These are phyloP conservation scores for Ammospiza nelsoni DNA, from an alignment of 2,113 vertebrate species.

Conservation along the genomic window DNA sequence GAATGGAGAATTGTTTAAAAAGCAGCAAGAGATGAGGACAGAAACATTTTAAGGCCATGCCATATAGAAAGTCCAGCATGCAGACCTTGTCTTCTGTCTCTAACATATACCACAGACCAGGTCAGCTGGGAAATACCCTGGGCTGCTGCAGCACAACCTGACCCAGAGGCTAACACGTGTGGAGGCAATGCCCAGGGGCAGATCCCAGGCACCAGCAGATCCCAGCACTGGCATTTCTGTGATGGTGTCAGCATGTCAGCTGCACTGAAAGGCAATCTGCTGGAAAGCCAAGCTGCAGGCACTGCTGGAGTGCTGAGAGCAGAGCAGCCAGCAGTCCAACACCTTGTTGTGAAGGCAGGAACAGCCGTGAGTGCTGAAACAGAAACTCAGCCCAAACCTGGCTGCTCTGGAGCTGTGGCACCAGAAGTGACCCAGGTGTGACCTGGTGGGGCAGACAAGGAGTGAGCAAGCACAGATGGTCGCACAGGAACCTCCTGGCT, in stretches of 20 bases:
- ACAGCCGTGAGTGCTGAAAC: not conserved
- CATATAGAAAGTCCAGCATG: not conserved
- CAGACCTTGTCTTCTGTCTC: not conserved
- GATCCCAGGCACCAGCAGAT: not conserved
- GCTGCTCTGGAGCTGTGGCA: not conserved
- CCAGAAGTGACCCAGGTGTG: not conserved
- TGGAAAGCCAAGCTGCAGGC: not conserved
- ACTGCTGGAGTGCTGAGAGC: fast-evolving
- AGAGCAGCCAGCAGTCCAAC: not conserved
- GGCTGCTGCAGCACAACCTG: not conserved
- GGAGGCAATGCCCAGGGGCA: not conserved
- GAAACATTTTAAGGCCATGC: not conserved
- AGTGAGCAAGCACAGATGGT: not conserved
- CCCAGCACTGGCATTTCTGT: fast-evolving
- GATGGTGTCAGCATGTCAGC: not conserved
- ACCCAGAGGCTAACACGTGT: fast-evolving
- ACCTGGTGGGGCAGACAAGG: not conserved
- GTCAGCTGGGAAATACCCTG: not conserved
- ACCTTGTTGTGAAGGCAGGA: not conserved
- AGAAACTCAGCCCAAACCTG: not conserved
- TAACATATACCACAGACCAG: not conserved
- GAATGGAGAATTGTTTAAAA: not conserved
- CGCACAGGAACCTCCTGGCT: not conserved
- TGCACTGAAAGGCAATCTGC: not conserved
- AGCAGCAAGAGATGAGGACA: not conserved